phyloP scores from a whole-genome alignment of 2,888 invertebrate species.

The Phaedon cochleariae region DNA sequence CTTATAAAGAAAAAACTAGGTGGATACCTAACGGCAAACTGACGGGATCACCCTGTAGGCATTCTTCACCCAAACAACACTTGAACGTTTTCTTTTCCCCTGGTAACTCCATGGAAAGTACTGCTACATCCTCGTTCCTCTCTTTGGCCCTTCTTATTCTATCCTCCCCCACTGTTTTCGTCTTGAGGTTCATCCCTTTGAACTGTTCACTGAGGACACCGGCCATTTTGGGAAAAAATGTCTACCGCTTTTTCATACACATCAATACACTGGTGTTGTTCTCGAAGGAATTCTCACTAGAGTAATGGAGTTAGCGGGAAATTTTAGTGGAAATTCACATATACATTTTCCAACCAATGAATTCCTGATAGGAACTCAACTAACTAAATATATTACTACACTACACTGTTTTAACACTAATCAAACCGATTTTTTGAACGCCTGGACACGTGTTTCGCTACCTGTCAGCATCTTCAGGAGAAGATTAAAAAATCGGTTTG shows the following conservation, averaged over 20 bases:
- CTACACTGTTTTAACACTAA: too few relatives aligned
- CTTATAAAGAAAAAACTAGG: background rate
- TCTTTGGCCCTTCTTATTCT: slow-evolving; percentile 81
- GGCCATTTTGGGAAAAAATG: slow-evolving; percentile 65
- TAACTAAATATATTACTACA: too few relatives aligned
- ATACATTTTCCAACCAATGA: background rate
- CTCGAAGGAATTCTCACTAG: background rate
- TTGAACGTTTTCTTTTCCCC: slow-evolving; percentile 75
- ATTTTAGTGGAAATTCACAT: background rate
- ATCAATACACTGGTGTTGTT: background rate
- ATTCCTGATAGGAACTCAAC: too few relatives aligned
- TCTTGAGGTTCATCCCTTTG: slow-evolving; percentile 75
- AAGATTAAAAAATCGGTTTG: too few relatives aligned
- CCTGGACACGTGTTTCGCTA: too few relatives aligned
- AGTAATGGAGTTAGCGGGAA: background rate
- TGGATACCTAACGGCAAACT: slow-evolving; percentile 79
- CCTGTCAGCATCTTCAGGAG: too few relatives aligned
- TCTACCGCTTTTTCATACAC: background rate
- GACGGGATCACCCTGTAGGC: slow-evolving; percentile 79
- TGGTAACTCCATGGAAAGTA: slow-evolving; percentile 85
- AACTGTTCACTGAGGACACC: slow-evolving; percentile 83
- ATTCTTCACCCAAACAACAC: slow-evolving; percentile 79
- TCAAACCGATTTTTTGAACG: too few relatives aligned
- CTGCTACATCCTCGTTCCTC: slow-evolving; percentile 87
- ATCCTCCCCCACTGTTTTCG: slow-evolving; percentile 85